phyloP scores from a whole-genome alignment of 2,797 vertebrate genomes.

The Neopelma chrysocephalum region DNA sequence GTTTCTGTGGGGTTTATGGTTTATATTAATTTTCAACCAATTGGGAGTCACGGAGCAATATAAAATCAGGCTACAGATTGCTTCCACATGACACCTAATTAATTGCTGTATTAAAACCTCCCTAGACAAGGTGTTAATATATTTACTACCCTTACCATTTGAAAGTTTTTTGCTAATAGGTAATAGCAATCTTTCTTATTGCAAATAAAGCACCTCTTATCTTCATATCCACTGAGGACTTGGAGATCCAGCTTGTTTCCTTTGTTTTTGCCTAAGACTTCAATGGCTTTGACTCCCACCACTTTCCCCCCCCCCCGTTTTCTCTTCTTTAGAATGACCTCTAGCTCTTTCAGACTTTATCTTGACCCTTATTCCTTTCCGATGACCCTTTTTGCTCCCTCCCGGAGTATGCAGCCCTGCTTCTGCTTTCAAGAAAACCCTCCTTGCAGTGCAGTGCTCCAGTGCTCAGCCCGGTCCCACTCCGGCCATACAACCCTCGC shows the following conservation, averaged over 20 bases:
- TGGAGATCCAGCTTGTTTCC: not conserved
- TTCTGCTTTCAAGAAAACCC: not conserved
- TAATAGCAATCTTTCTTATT: not conserved
- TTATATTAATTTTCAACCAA: not conserved
- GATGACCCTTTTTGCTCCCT: not conserved
- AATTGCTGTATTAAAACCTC: not conserved
- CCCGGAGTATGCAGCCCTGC: not conserved
- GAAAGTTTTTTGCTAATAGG: not conserved
- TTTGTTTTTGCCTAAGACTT: not conserved
- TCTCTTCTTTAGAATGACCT: not conserved
- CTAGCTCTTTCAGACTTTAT: not conserved
- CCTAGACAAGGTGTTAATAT: not conserved
- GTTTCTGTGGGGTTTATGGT: not conserved
- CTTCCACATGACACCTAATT: not conserved
- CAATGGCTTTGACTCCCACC: not conserved
- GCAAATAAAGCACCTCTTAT: not conserved
- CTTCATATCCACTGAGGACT: not conserved
- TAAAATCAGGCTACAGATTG: not conserved
- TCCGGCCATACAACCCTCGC: accelerated
- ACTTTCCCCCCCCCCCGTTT: accelerated
- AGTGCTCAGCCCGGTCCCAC: accelerated
- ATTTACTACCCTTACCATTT: not conserved
- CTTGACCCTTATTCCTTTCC: not conserved
- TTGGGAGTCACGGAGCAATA: not conserved
- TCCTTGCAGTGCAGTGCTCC: accelerated